Evolutionary conservation across 2,888 invertebrate species (phyloP), one percentile per base, ranked within the genome.

Genomic region (Ectemnius continuus): DNA sequence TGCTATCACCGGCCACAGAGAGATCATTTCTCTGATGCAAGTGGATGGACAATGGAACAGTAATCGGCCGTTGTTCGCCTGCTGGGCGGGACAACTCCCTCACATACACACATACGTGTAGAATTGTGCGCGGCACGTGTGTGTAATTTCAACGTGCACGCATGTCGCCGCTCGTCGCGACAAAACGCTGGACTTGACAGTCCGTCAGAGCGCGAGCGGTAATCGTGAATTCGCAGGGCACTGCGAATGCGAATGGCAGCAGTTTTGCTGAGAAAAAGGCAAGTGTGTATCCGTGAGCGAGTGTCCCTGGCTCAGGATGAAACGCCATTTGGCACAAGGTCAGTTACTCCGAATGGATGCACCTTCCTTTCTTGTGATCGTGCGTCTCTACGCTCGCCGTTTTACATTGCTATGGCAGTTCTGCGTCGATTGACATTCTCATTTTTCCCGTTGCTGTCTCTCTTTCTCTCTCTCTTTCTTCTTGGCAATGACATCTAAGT

Each of bases 301-400:
- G 68, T 73, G 85, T 81, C 85, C 87, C 81, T 86, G 87, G 84
- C 75, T 80, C 80, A 77, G 85, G 86, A 87, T 85, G 84, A 86
- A 86, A 81, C 80, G 82, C 79, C 84, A 87, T 87, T 84, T 85
- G 88, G 85, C 85, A 88, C 87, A 88, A 88, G 88, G 88, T 86
- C 86, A 83, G 70, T 36, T 36, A 36, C 80, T 63, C 70, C 79
- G 79, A 75, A 72, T 72, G 79, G 70, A 73, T 68, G 78, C 74
- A 75, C 70, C 70, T 67, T 67, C 70, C 60, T 71, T 58, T 67
- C 68, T 69, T 48, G n/a, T 48, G 13, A 23, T 23, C 62, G 62
- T 47, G 60, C 59, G 3, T 23, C 16, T 48, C 8, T 36, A 16
- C 62, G 68, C 58, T 58, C 52, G 64, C 0, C 59, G 58, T 61